phyloP scores from a whole-genome alignment of 2,797 vertebrate species.

The Fundulus diaphanus region DNA sequence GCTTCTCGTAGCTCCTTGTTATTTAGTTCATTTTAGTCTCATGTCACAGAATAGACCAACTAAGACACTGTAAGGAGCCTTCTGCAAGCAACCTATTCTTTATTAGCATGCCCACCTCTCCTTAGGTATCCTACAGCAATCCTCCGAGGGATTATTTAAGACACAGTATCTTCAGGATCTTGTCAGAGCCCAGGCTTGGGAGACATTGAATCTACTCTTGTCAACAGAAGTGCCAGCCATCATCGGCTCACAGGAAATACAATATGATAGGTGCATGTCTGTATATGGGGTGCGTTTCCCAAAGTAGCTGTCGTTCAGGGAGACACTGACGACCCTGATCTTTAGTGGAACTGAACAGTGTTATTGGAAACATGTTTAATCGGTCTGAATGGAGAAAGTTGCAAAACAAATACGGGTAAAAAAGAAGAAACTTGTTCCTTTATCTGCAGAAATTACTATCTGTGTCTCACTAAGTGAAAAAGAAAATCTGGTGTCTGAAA shows the following conservation, averaged over 20 bases:
- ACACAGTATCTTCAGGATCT: conserved; percentile 55
- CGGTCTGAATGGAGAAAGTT: conserved; percentile 16
- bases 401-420: conserved; percentile 22
- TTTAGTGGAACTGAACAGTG: conserved; percentile 44
- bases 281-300: conserved; percentile 59
- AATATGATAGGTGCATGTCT: conserved; percentile 63
- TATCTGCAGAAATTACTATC: conserved; percentile 45
- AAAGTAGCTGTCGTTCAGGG: conserved; percentile 55
- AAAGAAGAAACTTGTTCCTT: conserved; percentile 27
- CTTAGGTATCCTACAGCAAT: conserved; percentile 23
- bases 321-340: conserved; percentile 67
- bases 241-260: conserved; percentile 58
- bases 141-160: conserved; percentile 51
- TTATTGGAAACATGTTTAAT: conserved; percentile 37
- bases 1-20: conserved; percentile 41
- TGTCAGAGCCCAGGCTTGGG: conserved; percentile 49
- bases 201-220: conserved; percentile 57
- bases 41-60: conserved; percentile 21
- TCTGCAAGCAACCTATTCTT: conserved; percentile 27
- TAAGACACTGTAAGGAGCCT: conserved; percentile 44
- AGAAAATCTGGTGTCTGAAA: conserved; percentile 74
- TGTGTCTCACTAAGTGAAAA: conserved; percentile 51
- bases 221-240: conserved; percentile 68
- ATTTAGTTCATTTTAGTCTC: conserved; percentile 44
- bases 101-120: conserved; percentile 38